phyloP scores from a whole-genome alignment of 2,797 vertebrate genomes.

The Melanitta fusca region DNA sequence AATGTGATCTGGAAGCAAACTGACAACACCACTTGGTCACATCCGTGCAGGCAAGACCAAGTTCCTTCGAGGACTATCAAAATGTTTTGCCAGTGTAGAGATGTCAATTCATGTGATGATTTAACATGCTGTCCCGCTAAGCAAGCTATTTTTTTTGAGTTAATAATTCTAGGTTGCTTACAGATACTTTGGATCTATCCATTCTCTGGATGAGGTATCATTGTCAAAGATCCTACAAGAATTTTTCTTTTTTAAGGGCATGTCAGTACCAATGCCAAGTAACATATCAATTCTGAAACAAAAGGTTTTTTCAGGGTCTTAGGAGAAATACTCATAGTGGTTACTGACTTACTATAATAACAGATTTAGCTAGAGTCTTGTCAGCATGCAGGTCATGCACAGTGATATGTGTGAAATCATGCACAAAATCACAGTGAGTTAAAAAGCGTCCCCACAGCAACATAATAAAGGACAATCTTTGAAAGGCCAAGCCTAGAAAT shows the following conservation, averaged over 20 bases:
- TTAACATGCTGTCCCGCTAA: background rate
- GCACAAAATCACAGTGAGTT: background rate
- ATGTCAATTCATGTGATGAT: background rate
- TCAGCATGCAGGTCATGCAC: background rate
- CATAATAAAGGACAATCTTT: slow-evolving; percentile 3
- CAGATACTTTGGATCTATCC: background rate
- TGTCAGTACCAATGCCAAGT: background rate
- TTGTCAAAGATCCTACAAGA: background rate
- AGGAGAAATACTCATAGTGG: background rate
- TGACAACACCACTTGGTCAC: background rate
- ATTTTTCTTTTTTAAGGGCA: background rate
- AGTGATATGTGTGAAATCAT: background rate
- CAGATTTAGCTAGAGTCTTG: background rate
- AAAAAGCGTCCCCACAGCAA: background rate
- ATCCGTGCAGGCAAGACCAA: background rate
- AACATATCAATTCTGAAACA: background rate
- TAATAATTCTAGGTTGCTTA: background rate
- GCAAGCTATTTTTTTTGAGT: background rate
- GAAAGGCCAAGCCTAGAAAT: slow-evolving; percentile 29
- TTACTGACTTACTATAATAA: background rate
- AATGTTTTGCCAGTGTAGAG: background rate
- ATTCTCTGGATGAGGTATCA: background rate
- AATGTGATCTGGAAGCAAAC: slow-evolving; percentile 24
- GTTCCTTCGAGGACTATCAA: background rate
- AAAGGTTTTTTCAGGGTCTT: background rate